Percentiles rank a stretch among this genome's conserved stretches.
Evolutionary conservation across 1,140 invertebrate species (phyloP).

Genomic region (Orius insidiosus): DNA sequence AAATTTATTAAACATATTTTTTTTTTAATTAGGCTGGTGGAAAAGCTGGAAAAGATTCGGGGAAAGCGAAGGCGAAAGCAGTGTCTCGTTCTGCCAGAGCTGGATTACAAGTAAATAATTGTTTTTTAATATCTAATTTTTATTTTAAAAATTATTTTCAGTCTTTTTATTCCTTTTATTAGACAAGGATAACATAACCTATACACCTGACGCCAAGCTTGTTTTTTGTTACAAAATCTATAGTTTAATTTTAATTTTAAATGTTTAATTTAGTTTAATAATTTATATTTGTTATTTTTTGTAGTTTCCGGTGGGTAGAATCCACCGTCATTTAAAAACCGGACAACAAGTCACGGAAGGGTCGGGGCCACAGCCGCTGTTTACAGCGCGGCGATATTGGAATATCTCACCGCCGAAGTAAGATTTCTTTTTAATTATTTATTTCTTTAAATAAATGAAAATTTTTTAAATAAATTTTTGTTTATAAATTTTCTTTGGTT

Average conservation of each 20-base stretch:
- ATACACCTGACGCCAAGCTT: too few species aligned
- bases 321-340: constrained; percentile 98
- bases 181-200: too few species aligned
- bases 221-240: background rate
- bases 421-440: constrained; percentile 24
- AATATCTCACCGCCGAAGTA: constrained; percentile 98
- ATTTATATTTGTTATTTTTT: too few species aligned
- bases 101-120: constrained; percentile 68
- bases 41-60: constrained; percentile 99
- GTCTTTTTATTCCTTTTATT: too few species aligned
- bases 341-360: constrained; percentile 94
- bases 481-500: background rate
- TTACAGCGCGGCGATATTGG: constrained; percentile 96
- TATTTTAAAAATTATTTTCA: background rate
- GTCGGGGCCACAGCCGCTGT: constrained; percentile 98
- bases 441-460: too few species aligned
- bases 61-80: constrained; percentile 97
- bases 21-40: constrained; percentile 64
- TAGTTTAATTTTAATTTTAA: background rate
- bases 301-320: constrained; percentile 97
- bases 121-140: background rate
- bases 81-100: constrained; percentile 94
- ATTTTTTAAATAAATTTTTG: background rate
- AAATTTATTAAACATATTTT: too few species aligned
- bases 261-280: constrained; percentile 16